Base-by-base conservation (phyloP, 2,888 invertebrate species). In the Sminthurinus aureus region DNA sequence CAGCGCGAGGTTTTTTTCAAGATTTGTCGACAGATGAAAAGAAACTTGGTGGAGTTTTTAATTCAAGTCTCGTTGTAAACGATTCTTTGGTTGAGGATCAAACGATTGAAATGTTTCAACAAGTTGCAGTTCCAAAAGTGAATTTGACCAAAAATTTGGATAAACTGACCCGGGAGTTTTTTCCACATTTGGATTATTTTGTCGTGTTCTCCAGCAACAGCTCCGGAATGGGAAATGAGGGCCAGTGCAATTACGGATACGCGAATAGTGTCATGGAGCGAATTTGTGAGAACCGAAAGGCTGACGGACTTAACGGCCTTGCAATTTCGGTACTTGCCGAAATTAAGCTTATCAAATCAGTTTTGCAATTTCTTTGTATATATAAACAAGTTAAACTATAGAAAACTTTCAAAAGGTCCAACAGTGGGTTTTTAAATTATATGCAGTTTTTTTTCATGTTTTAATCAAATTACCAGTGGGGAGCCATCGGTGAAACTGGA, bases 151-250 rank as follows among this genome's bases (percentile, higher is more conserved):
- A 93, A 89, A 92, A 95, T 89, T 91, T 98, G 87, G 97, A 98
- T 90, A 91, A 92, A 84, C 89, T 93, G 1, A 93, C 93, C 0
- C 91, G 95, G 75, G 90, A 90, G 73, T 85, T 92, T 82, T 94
- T 94, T 85, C 92, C 92, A 0, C 75, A 91, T 0, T 88, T 93
- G 71, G 90, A 92, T 89, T 93, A 95, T 91, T 98, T 98, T 90
- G 96, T 98, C 0, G 94, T 96, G 26, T 98, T 97, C 91, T 97
- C 97, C 0, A 97, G 97, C 22, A 95, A 97, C 9, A 94, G 95
- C 0, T 96, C 97, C 90, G 97, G 97, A n/a, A 93, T 96, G 26
- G 98, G 98, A 88, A 97, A 97, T 90, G 94, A 95, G 6, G 97
- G 97, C 0, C 97, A 98, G 91, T 94, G 95, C 26, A 96, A 96